phyloP scores from a whole-genome alignment of 92 coral and sea anemone genomes.

The Virgularia gustaviana region DNA sequence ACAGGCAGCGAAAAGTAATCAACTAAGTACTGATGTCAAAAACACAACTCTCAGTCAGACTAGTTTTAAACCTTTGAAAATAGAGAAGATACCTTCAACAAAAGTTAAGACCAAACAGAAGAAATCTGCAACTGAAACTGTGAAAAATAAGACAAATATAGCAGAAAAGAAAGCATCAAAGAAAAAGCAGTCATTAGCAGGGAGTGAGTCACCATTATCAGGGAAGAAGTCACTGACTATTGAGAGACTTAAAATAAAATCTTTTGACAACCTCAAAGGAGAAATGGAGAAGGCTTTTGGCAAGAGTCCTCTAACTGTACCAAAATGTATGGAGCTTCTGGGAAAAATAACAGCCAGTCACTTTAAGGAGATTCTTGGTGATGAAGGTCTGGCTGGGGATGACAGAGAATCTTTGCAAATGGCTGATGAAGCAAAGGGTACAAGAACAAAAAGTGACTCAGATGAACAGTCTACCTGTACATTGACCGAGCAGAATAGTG shows the following conservation, averaged over 20 bases:
- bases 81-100: background rate
- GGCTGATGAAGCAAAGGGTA: slow-evolving; percentile 7
- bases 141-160: background rate
- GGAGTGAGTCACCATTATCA: background rate
- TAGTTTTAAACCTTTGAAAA: background rate
- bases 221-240: slow-evolving; percentile 9
- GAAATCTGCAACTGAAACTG: background rate
- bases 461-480: background rate
- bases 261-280: slow-evolving; percentile 31
- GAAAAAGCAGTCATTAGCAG: background rate
- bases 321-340: slow-evolving; percentile 18
- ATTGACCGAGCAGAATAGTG: slow-evolving; percentile 1
- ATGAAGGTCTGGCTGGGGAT: slow-evolving; percentile 17
- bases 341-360: slow-evolving; percentile 9
- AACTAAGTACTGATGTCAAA: background rate
- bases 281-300: slow-evolving; percentile 19
- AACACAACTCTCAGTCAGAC: no score
- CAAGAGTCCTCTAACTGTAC: slow-evolving; percentile 19
- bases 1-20: background rate
- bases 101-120: background rate
- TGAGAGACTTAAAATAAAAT: slow-evolving; percentile 26
- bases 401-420: slow-evolving; percentile 1
- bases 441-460: slow-evolving; percentile 14
- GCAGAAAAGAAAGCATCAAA: background rate
- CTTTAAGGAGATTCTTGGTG: slow-evolving; percentile 8